A percentile compares a stretch with the other conserved stretches of the same genome.
These are phyloP conservation scores for Hymenopus coronatus DNA, from an alignment of 2,888 invertebrate species.

Conservation along the genomic window DNA sequence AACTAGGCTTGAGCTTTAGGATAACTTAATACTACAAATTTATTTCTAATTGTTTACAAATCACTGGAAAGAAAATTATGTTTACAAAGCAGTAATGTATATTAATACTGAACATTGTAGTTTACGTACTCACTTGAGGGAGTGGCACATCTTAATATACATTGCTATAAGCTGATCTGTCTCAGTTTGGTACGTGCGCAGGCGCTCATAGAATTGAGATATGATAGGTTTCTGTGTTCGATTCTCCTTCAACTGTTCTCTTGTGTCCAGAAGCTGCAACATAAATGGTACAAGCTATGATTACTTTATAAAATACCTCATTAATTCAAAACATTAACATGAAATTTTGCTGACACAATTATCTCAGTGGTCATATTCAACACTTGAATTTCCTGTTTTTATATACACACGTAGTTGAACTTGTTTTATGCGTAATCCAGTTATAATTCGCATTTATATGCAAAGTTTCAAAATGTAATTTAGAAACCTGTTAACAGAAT, in stretches of 20 bases:
- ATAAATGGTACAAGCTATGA: neutral
- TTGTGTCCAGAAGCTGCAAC: constrained; percentile 69
- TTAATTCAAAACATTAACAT: no score
- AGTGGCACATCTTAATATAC: constrained; percentile 59
- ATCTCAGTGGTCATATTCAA: no score
- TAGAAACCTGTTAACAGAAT: no score
- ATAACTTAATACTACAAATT: no score
- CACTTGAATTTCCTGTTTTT: no score
- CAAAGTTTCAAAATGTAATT: no score
- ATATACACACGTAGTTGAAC: no score
- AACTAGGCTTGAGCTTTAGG: no score
- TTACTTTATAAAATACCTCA: no score
- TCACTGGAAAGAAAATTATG: constrained; percentile 49
- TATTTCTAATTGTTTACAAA: constrained; percentile 40
- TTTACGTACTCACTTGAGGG: constrained; percentile 50
- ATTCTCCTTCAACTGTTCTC: constrained; percentile 77
- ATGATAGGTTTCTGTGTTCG: constrained; percentile 76
- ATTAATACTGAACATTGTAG: constrained; percentile 20
- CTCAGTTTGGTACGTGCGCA: constrained; percentile 73
- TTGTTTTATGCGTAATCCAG: no score
- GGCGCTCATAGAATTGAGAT: constrained; percentile 77
- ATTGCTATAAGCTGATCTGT: constrained; percentile 57
- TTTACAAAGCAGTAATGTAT: neutral
- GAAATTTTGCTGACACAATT: no score
- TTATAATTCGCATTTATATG: no score